These are phyloP conservation scores for Hirtodrosophila duncani DNA, from an alignment of 2,888 invertebrate species.

Conservation along the genomic window DNA sequence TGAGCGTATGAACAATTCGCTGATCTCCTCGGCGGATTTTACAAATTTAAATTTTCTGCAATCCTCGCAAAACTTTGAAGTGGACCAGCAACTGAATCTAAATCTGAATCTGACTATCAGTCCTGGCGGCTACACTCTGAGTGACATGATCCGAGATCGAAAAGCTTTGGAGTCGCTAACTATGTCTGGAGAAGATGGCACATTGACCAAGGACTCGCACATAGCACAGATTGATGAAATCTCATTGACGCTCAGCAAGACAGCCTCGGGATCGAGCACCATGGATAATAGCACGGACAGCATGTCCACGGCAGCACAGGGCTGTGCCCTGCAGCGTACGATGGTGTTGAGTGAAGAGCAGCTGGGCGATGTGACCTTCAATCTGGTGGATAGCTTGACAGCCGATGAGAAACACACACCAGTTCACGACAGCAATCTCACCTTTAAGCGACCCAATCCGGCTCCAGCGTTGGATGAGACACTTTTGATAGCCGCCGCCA, in stretches of 20 bases:
- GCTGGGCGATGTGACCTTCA: conserved; percentile 75
- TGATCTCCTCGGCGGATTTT: conserved; percentile 78
- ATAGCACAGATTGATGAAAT: conserved; percentile 77
- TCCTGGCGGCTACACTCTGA: conserved; percentile 67
- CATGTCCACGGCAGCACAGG: conserved; percentile 35
- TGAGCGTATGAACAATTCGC: conserved; percentile 75
- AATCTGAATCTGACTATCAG: conserved; percentile 25
- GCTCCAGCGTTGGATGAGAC: conserved; percentile 58
- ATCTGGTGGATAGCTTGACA: conserved; percentile 67
- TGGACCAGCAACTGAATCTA: conserved; percentile 42
- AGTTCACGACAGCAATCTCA: conserved; percentile 37
- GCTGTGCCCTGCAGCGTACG: conserved; percentile 43
- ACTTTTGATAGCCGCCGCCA: conserved; percentile 46
- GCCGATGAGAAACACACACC: conserved; percentile 22
- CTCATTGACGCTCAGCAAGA: conserved; percentile 74
- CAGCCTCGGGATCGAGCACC: conserved; percentile 76
- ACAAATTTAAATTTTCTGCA: conserved; percentile 75
- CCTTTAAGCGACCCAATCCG: conserved; percentile 46
- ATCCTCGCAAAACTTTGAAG: conserved; percentile 67
- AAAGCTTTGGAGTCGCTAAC: conserved; percentile 75
- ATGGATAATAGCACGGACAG: conserved; percentile 78
- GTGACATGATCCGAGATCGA: conserved; percentile 76
- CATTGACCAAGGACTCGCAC: conserved; percentile 75
- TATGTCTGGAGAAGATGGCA: conserved; percentile 75
- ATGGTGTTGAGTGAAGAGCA: conserved; percentile 71